Base-by-base conservation (phyloP, 2,797 vertebrate species). In the Eremophila alpestris region DNA sequence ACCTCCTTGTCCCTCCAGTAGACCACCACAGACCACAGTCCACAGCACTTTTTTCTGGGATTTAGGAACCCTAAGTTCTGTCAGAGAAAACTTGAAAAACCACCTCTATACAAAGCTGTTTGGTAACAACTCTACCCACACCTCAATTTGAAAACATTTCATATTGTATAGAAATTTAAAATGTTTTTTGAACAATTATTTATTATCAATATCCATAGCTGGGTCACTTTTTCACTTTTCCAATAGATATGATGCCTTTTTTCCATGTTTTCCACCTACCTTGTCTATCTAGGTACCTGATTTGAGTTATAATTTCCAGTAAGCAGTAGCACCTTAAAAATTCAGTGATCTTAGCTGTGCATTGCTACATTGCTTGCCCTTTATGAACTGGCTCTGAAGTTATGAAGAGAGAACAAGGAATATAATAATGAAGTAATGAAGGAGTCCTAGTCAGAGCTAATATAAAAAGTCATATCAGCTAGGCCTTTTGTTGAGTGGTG, bases 11-110 rank as follows among this genome's bases (percentile, higher is more conserved):
- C 18, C 13, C 10, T 70, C 23, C 43, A 62, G 16, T 7, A 54
- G 20, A 3, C 36, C 58, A 34, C 8, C 0, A 0, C 13, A 49
- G n/a, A 60, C 18, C 13, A 60, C 11, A 46, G 4, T 16, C 4
- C 22, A 5, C 1, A 48, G 4, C 3, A 60, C 8, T 20, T 51
- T 48, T 87, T 38, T 40, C 51, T 40, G 32, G 18, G 10, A 52
- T 73, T 41, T 56, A 11, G 16, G 24, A 77, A 26, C 7, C 5
- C 18, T 56, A 18, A 23, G 1, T 48, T 64, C 16, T 60, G 4
- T n/a, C 11, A 69, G 27, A 73, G 3, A 6, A 83, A 87, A 56
- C 16, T 20, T 59, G 38, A 93, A 80, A 81, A 60, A 7, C 10
- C 24, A 60, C 2, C 10, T 38, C n/a, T 43, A 13, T 16, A 22